Percentiles rank a stretch among this genome's conserved stretches.
Conservation (phyloP, 2,797 vertebrate species). For the Mastacembelus armatus region DNA sequence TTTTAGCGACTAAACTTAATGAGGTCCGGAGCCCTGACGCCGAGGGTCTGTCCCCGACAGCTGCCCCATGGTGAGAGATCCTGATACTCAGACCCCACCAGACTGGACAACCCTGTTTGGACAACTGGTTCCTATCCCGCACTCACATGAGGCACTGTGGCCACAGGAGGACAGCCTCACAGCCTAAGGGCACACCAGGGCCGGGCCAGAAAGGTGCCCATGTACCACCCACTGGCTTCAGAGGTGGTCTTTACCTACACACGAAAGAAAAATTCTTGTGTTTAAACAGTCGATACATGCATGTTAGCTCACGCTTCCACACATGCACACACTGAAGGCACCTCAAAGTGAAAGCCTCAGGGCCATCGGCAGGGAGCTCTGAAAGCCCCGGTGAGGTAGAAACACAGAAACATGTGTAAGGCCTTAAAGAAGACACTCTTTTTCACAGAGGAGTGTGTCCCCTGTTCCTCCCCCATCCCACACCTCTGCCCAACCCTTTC, state of each 20-base stretch:
- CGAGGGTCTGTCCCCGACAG: slow-evolving; percentile 60
- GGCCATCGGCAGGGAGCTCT: slow-evolving; percentile 67
- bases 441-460: slow-evolving; percentile 72
- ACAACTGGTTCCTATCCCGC: slow-evolving; percentile 85
- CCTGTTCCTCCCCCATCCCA: slow-evolving; percentile 53
- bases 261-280: slow-evolving; percentile 30
- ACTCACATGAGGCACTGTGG: slow-evolving; percentile 54
- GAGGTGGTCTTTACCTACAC: slow-evolving; percentile 45
- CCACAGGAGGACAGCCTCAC: slow-evolving; percentile 49
- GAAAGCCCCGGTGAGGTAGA: slow-evolving; percentile 62
- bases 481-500: slow-evolving; percentile 74
- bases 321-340: slow-evolving; percentile 49
- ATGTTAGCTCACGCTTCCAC: slow-evolving; percentile 40
- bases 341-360: slow-evolving; percentile 71
- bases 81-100: slow-evolving; percentile 65
- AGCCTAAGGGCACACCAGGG: slow-evolving; percentile 55
- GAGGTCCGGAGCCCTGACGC: slow-evolving; percentile 65
- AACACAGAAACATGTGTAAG: slow-evolving; percentile 83
- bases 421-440: slow-evolving; percentile 80
- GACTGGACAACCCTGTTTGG: slow-evolving; percentile 80
- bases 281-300: slow-evolving; percentile 24
- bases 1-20: slow-evolving; percentile 57
- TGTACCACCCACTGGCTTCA: slow-evolving; percentile 57
- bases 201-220: slow-evolving; percentile 57
- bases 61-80: slow-evolving; percentile 71